A percentile compares a stretch with the other conserved stretches of the same genome.
phyloP scores from a whole-genome alignment of 2,888 invertebrate genomes.

The Tenthredo mesomela region DNA sequence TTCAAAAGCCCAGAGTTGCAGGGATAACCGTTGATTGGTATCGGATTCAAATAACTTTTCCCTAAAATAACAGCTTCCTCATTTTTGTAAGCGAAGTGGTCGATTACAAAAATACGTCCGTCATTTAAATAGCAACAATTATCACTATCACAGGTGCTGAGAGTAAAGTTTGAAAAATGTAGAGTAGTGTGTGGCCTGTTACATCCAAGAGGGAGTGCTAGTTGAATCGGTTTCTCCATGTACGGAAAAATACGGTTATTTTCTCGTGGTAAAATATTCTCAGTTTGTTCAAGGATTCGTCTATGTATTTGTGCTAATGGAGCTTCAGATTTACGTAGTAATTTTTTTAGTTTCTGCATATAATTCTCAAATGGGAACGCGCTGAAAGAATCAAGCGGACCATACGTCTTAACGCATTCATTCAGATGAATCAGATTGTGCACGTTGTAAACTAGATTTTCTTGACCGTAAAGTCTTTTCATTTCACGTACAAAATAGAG shows the following conservation, averaged over 20 bases:
- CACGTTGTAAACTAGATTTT: constrained; percentile 24
- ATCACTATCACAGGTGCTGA: constrained; percentile 33
- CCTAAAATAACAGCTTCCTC: constrained; percentile 23
- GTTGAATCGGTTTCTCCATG: constrained; percentile 11
- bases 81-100: constrained; percentile 12
- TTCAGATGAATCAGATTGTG: background rate
- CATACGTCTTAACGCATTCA: background rate
- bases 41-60: background rate
- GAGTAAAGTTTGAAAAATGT: constrained; percentile 10
- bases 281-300: background rate
- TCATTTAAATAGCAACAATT: constrained; percentile 33
- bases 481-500: constrained; percentile 57
- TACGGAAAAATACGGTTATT: constrained; percentile 7
- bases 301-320: constrained; percentile 56
- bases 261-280: background rate
- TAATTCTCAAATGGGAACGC: constrained; percentile 7
- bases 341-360: constrained; percentile 53
- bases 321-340: constrained; percentile 53
- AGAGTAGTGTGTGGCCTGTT: constrained; percentile 26
- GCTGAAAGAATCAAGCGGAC: background rate
- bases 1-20: constrained; percentile 24
- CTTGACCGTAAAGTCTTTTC: constrained; percentile 55
- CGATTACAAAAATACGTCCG: constrained; percentile 7
- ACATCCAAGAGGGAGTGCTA: constrained; percentile 8
- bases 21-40: constrained; percentile 33